These are phyloP conservation scores for Microctonus aethiopoides DNA, from an alignment of 2,888 invertebrate species.

Conservation along the genomic window DNA sequence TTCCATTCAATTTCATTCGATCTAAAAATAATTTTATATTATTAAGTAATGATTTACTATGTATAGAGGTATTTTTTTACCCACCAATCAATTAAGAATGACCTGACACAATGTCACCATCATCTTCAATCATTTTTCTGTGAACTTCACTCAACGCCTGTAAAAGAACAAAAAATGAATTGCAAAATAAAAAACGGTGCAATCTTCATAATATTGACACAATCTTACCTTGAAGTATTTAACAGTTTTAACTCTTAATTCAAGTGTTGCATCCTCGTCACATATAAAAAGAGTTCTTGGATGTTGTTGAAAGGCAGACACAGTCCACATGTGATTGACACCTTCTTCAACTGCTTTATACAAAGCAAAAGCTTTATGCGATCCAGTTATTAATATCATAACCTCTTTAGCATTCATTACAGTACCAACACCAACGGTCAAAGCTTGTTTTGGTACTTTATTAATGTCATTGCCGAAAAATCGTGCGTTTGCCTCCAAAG, in stretches of 20 bases:
- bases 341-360: slow-evolving; percentile 99
- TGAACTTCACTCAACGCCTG: slow-evolving; percentile 88
- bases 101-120: slow-evolving; percentile 55
- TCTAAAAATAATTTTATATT: too few species aligned
- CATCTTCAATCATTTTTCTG: slow-evolving; percentile 81
- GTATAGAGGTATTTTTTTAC: too few species aligned
- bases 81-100: slow-evolving; percentile 48
- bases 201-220: neutral
- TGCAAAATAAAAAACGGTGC: slow-evolving; percentile 25
- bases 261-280: slow-evolving; percentile 97
- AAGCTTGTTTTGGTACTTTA: slow-evolving; percentile 94
- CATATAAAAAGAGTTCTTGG: slow-evolving; percentile 92
- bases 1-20: too few species aligned
- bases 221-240: slow-evolving; percentile 93
- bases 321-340: slow-evolving; percentile 99
- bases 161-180: slow-evolving; percentile 49
- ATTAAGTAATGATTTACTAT: too few species aligned
- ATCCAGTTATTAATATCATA: slow-evolving; percentile 97
- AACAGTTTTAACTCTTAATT: slow-evolving; percentile 96
- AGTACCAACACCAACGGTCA: slow-evolving; percentile 98
- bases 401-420: slow-evolving; percentile 99
- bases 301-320: slow-evolving; percentile 98
- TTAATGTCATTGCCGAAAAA: slow-evolving; percentile 95
- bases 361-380: slow-evolving; percentile 95
- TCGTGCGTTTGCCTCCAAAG: slow-evolving; percentile 95